phyloP scores from a whole-genome alignment of 2,113 vertebrate genomes.

The Colaptes auratus region DNA sequence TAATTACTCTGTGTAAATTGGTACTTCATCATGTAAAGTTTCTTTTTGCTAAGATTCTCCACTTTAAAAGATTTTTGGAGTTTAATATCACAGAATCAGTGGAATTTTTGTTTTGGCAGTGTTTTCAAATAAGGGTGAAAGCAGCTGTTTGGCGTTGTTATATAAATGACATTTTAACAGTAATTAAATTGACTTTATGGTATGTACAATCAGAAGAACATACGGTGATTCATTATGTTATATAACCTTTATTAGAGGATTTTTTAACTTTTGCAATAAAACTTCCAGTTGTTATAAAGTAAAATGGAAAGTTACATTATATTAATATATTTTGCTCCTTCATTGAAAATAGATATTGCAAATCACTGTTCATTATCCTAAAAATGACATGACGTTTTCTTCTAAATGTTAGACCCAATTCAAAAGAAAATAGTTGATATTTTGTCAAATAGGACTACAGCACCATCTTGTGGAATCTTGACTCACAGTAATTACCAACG shows the following conservation, averaged over 20 bases:
- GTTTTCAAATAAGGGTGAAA: background rate
- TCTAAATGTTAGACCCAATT: background rate
- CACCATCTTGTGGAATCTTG: slow-evolving; percentile 72
- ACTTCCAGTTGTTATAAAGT: background rate
- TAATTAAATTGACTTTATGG: background rate
- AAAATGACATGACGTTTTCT: background rate
- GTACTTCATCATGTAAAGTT: background rate
- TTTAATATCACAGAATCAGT: background rate
- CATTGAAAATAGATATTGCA: background rate
- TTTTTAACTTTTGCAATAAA: background rate
- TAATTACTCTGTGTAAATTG: background rate
- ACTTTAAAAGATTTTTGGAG: background rate
- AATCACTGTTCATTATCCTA: background rate
- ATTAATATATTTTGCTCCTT: background rate
- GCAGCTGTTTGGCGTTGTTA: background rate
- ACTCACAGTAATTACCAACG: background rate
- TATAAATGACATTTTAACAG: background rate
- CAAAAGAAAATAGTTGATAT: background rate
- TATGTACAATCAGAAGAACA: background rate
- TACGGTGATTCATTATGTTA: fast-evolving
- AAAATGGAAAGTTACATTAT: background rate
- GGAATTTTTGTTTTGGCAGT: background rate
- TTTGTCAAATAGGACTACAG: slow-evolving; percentile 11
- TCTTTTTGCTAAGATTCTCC: background rate
- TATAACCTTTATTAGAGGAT: background rate